Evolutionary conservation across 37 sponge, comb jelly and placozoan genomes (phyloP).

Genomic region (Amphimedon queenslandica): DNA sequence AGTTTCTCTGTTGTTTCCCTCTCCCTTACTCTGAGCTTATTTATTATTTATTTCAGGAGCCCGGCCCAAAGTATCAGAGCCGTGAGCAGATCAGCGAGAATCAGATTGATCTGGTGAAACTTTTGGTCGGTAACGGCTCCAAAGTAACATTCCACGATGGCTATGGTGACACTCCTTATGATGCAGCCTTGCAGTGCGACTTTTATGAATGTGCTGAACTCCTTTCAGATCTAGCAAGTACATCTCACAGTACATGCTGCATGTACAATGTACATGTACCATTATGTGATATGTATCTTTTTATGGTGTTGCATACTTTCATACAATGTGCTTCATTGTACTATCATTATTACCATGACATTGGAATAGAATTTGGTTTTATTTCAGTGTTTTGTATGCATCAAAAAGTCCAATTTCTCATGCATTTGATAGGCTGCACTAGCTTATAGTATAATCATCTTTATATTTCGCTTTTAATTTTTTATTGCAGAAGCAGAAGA

Average conservation of each 20-base stretch:
- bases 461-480: too few relatives aligned
- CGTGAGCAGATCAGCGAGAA: slow-evolving; percentile 19
- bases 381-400: too few relatives aligned
- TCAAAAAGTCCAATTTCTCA: too few relatives aligned
- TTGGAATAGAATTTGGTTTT: too few relatives aligned
- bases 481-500: too few relatives aligned
- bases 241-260: neutral
- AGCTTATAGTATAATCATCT: too few relatives aligned
- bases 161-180: slow-evolving; percentile 34
- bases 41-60: slow-evolving; percentile 15
- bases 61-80: neutral
- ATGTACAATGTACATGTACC: too few relatives aligned
- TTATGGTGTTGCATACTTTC: too few relatives aligned
- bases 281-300: too few relatives aligned
- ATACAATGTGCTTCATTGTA: too few relatives aligned
- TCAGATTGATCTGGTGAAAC: slow-evolving; percentile 41
- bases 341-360: too few relatives aligned
- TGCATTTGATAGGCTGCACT: too few relatives aligned
- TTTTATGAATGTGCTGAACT: slow-evolving; percentile 43
- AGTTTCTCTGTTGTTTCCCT: slow-evolving; percentile 1
- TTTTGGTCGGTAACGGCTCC: slow-evolving; percentile 43
- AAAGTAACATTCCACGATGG: slow-evolving; percentile 21
- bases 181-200: slow-evolving; percentile 46
- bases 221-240: slow-evolving; percentile 29
- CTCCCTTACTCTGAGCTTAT: neutral